A percentile compares a stretch with the other conserved stretches of the same genome.
Evolutionary conservation across 2,113 vertebrate species (phyloP).

Genomic region (Sebastes schlegelii): DNA sequence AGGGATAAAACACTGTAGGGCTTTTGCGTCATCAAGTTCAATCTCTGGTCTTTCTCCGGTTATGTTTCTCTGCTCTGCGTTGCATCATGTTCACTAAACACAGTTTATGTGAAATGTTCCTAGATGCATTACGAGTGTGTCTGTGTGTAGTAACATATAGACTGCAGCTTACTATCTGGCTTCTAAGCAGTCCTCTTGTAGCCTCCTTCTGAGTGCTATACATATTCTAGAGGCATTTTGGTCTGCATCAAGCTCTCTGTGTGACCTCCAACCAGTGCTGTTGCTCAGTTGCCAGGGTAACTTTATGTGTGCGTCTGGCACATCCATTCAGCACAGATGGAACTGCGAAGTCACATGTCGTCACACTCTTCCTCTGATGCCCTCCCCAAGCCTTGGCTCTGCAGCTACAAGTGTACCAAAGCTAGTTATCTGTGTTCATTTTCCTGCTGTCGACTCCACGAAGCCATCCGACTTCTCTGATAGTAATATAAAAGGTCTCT

Average conservation of each 20-base stretch:
- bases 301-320: slow-evolving; percentile 64
- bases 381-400: slow-evolving; percentile 19
- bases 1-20: slow-evolving; percentile 46
- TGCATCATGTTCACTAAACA: slow-evolving; percentile 34
- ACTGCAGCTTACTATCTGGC: not conserved
- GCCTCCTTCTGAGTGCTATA: slow-evolving; percentile 3
- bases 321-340: slow-evolving; percentile 73
- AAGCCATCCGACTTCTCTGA: slow-evolving; percentile 5
- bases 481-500: not conserved
- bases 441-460: not conserved
- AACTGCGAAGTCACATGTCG: slow-evolving; percentile 71
- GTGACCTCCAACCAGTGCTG: slow-evolving; percentile 52
- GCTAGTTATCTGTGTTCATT: not conserved
- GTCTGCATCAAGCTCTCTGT: slow-evolving; percentile 16
- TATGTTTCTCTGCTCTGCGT: slow-evolving; percentile 38
- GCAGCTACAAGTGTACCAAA: slow-evolving; percentile 10
- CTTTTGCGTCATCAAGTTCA: slow-evolving; percentile 59
- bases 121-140: not conserved
- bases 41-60: slow-evolving; percentile 55
- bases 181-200: not conserved
- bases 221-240: slow-evolving; percentile 41
- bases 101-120: slow-evolving; percentile 32
- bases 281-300: slow-evolving; percentile 72
- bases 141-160: not conserved
- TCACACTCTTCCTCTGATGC: slow-evolving; percentile 58